These are phyloP conservation scores for Drosophila arawakana DNA, from an alignment of 1,140 invertebrate genomes.

Conservation along the genomic window DNA sequence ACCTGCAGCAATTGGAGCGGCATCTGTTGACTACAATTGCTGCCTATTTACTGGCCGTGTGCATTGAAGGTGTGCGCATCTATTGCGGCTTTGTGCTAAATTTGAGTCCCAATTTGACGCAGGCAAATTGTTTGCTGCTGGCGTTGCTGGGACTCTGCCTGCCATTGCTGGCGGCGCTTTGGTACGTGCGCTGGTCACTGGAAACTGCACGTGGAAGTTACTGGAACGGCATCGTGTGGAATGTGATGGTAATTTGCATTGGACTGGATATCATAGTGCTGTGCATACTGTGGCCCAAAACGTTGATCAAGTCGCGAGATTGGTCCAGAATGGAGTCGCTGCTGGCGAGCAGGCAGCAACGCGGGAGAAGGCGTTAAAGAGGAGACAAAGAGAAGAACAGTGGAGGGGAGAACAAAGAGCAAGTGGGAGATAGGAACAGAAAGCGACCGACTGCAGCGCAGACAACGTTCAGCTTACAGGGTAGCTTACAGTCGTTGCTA, in stretches of 20 bases:
- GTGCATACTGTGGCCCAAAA: background rate
- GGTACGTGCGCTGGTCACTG: background rate
- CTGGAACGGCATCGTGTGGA: background rate
- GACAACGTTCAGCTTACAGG: background rate
- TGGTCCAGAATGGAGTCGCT: background rate
- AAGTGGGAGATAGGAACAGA: no score
- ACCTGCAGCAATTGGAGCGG: background rate
- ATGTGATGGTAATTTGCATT: conserved; percentile 1
- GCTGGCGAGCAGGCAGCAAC: background rate
- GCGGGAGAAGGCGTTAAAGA: background rate
- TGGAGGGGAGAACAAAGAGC: no score
- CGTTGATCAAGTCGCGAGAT: background rate
- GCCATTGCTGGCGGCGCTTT: background rate
- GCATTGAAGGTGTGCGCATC: background rate
- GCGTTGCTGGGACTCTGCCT: background rate
- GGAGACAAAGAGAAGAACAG: no score
- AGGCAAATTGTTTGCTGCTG: background rate
- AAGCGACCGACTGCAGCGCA: no score
- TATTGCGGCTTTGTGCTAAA: conserved; percentile 9
- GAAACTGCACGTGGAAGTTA: no score
- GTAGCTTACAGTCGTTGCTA: background rate
- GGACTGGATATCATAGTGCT: background rate
- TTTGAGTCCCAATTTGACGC: background rate
- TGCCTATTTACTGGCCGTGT: no score
- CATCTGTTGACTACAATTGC: background rate